Conservation (phyloP, 2,888 invertebrate genomes). For the Conus canariensis region DNA sequence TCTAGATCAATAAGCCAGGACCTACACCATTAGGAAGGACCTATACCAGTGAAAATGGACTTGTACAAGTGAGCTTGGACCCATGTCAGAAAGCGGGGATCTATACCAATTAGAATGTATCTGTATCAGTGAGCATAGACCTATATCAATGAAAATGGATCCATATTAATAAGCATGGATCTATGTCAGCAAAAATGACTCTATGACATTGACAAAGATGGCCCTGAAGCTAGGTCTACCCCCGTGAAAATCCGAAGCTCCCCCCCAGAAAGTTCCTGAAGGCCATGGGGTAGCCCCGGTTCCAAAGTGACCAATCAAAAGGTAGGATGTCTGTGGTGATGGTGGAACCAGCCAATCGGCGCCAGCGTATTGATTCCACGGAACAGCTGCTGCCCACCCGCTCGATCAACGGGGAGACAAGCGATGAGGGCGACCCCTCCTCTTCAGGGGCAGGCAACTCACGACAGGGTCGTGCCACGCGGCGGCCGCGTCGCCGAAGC, state of each 20-base stretch:
- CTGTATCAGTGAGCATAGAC: too few relatives aligned
- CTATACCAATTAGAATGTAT: too few relatives aligned
- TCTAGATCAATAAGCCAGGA: too few relatives aligned
- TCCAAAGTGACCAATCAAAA: not conserved
- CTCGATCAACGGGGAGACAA: conserved; percentile 25
- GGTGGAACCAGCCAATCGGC: conserved; percentile 72
- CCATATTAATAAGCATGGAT: not conserved
- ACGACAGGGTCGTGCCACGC: conserved; percentile 25
- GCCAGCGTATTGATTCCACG: conserved; percentile 73
- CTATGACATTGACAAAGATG: not conserved
- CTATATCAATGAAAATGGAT: not conserved
- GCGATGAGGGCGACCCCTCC: conserved; percentile 31
- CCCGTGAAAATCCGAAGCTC: not conserved
- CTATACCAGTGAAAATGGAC: too few relatives aligned
- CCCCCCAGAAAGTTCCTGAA: not conserved
- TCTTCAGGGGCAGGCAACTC: conserved; percentile 37
- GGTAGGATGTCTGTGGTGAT: conserved; percentile 69
- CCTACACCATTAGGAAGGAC: too few relatives aligned
- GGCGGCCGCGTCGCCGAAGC: conserved; percentile 40
- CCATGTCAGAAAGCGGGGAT: too few relatives aligned
- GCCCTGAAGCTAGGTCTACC: not conserved
- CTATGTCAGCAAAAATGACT: not conserved
- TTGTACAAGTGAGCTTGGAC: too few relatives aligned
- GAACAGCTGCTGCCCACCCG: conserved; percentile 61
- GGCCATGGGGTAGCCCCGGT: not conserved